phyloP scores from a whole-genome alignment of 2,113 vertebrate species.

The Anolis sagrei region DNA sequence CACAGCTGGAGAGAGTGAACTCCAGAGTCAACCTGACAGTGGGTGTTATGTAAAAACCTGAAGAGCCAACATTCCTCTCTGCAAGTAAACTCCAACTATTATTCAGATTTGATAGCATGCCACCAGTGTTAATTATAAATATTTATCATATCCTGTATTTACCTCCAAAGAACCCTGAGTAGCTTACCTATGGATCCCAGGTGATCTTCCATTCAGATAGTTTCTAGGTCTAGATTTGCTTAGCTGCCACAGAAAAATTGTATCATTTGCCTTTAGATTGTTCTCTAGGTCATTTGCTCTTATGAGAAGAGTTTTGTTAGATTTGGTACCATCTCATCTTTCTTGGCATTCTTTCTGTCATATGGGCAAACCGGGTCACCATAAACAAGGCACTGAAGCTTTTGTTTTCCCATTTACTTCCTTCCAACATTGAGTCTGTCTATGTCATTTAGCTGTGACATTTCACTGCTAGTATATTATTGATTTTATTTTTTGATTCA shows the following conservation, averaged over 20 bases:
- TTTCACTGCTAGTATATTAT: neutral
- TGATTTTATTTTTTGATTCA: no score
- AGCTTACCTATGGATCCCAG: neutral
- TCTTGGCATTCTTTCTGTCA: neutral
- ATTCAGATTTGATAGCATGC: neutral
- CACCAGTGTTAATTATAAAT: neutral
- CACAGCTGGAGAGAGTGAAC: conserved; percentile 6
- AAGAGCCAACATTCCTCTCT: rapidly evolving
- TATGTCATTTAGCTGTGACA: neutral
- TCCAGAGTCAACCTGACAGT: neutral
- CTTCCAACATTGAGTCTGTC: neutral
- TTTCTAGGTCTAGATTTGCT: neutral
- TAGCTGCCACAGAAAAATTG: neutral
- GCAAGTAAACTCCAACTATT: neutral
- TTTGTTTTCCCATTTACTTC: neutral
- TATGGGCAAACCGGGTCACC: neutral
- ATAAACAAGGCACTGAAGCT: neutral
- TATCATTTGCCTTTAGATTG: neutral
- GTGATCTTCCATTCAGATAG: neutral
- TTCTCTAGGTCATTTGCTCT: neutral
- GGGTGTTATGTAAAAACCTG: neutral
- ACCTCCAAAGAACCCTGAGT: neutral
- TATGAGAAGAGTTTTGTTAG: neutral
- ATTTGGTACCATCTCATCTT: neutral
- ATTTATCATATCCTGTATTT: neutral